Percentiles rank a stretch among this genome's conserved stretches.
Conservation (phyloP, 2,113 vertebrate genomes). For the Podarcis cretensis region DNA sequence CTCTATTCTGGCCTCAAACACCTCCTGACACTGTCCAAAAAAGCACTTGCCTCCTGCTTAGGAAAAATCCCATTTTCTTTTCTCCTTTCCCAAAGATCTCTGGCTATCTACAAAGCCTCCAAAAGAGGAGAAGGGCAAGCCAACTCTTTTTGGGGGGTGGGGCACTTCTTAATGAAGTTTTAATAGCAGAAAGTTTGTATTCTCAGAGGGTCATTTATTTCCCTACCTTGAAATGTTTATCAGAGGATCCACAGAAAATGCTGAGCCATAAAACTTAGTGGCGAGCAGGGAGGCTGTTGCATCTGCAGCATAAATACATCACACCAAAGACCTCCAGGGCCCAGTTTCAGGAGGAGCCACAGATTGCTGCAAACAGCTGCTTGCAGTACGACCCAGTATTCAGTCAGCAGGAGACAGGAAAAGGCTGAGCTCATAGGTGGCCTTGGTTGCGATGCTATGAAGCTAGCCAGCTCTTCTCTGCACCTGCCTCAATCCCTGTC, state of each 20-base stretch:
- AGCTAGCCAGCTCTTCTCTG: conserved; percentile 62
- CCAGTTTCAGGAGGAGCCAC: conserved; percentile 71
- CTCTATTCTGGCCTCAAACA: background rate
- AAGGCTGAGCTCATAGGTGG: conserved; percentile 76
- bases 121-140: background rate
- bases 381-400: conserved; percentile 68
- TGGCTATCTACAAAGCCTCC: conserved; percentile 6
- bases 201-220: conserved; percentile 53
- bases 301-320: conserved; percentile 74
- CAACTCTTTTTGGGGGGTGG: conserved; percentile 4
- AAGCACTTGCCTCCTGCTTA: conserved; percentile 36
- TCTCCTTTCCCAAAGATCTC: conserved; percentile 20
- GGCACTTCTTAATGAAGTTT: background rate
- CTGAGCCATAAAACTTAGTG: conserved; percentile 55
- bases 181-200: conserved; percentile 48
- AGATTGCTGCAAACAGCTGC: conserved; percentile 77
- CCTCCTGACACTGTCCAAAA: background rate
- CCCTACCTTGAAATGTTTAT: conserved; percentile 69
- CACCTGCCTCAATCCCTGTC: conserved; percentile 53
- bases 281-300: conserved; percentile 66
- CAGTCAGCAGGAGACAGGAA: conserved; percentile 73
- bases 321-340: conserved; percentile 63
- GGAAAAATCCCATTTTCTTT: background rate
- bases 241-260: conserved; percentile 54
- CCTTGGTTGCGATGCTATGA: conserved; percentile 59